These are phyloP conservation scores for Dendrolimus houi DNA, from an alignment of 2,888 invertebrate species.

Conservation along the genomic window DNA sequence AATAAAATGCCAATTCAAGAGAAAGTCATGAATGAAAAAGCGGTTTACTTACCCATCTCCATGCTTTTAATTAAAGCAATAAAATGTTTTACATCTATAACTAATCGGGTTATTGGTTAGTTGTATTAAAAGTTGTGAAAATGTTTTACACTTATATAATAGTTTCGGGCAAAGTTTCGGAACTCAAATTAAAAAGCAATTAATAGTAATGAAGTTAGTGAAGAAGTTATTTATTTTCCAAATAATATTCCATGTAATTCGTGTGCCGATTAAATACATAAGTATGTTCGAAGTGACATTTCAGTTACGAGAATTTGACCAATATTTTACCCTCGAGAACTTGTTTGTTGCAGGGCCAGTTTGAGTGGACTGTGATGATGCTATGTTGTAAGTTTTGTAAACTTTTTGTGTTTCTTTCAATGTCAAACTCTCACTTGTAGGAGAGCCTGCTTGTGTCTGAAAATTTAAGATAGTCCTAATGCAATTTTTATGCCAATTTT, in stretches of 20 bases:
- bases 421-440: slow-evolving; percentile 63
- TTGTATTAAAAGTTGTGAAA: background rate
- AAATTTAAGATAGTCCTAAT: slow-evolving; percentile 23
- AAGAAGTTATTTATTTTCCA: background rate
- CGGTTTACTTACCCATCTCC: slow-evolving; percentile 6
- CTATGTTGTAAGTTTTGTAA: slow-evolving; percentile 55
- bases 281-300: background rate
- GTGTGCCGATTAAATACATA: background rate
- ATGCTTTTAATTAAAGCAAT: slow-evolving; percentile 1
- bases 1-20: background rate
- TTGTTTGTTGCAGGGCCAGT: slow-evolving; percentile 52
- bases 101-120: background rate
- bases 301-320: background rate
- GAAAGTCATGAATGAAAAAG: slow-evolving; percentile 1
- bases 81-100: background rate
- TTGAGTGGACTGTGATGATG: slow-evolving; percentile 53
- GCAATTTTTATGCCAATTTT: background rate
- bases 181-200: background rate
- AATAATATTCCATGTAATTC: background rate
- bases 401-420: slow-evolving; percentile 71
- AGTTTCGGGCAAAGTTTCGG: background rate
- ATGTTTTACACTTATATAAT: background rate
- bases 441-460: slow-evolving; percentile 68
- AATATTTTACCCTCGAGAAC: slow-evolving; percentile 56
- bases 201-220: background rate